These are phyloP conservation scores for Sarcophilus harrisii DNA, from an alignment of 2,797 vertebrate species.

Conservation along the genomic window DNA sequence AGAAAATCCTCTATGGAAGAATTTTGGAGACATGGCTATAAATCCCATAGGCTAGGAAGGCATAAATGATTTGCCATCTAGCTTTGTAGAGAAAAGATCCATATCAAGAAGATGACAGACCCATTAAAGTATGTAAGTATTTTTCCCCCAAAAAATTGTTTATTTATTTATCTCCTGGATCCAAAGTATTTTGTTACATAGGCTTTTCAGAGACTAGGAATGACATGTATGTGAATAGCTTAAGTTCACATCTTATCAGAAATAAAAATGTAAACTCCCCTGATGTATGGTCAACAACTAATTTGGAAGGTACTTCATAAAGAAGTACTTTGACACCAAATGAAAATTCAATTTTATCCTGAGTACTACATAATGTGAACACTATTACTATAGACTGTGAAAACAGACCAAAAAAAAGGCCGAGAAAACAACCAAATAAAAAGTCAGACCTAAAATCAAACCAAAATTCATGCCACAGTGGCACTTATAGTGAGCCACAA, in stretches of 20 bases:
- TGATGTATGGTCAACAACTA: conserved; percentile 14
- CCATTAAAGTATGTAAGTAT: neutral
- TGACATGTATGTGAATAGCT: neutral
- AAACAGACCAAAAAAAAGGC: neutral
- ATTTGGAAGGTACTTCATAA: conserved; percentile 2
- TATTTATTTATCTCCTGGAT: neutral
- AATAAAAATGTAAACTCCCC: neutral
- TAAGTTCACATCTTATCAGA: neutral
- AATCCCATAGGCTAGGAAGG: neutral
- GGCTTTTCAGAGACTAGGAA: neutral
- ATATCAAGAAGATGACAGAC: neutral
- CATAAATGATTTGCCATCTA: neutral
- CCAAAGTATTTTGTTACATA: neutral
- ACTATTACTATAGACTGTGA: neutral
- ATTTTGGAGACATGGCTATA: neutral
- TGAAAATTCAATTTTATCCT: conserved; percentile 16
- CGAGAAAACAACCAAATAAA: neutral
- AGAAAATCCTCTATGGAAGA: neutral
- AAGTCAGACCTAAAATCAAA: neutral
- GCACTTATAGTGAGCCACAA: neutral
- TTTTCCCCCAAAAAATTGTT: neutral
- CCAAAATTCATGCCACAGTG: conserved; percentile 48
- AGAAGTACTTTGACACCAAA: conserved; percentile 36
- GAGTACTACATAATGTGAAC: conserved; percentile 6
- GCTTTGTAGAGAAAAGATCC: neutral